Conservation (phyloP, 2,113 vertebrate species). For the Trematocara stigmaticum region DNA sequence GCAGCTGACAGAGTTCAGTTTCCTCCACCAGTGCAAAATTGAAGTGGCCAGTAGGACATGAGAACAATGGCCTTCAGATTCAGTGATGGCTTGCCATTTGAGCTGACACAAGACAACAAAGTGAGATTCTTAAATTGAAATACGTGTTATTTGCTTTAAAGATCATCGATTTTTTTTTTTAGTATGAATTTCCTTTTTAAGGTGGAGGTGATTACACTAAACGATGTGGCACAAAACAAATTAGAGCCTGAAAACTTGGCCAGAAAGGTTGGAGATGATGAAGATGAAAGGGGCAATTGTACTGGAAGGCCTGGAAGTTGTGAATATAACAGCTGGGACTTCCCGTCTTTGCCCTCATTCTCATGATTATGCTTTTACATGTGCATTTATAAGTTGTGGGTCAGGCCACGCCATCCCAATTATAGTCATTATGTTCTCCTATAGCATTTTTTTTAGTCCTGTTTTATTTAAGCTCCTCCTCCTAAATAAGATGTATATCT, state of each 20-base stretch:
- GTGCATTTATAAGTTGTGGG: neutral
- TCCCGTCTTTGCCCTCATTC: neutral
- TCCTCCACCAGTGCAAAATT: neutral
- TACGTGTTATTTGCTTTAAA: neutral
- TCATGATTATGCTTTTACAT: neutral
- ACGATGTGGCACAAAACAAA: neutral
- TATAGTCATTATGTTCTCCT: neutral
- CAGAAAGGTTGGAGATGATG: neutral
- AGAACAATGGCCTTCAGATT: neutral
- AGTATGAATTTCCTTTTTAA: neutral
- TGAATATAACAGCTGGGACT: neutral
- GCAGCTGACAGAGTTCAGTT: neutral
- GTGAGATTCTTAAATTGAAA: neutral
- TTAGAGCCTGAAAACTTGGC: neutral
- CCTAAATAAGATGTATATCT: neutral
- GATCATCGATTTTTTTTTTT: neutral
- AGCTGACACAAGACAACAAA: neutral
- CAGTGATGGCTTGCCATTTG: neutral
- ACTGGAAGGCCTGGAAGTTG: neutral
- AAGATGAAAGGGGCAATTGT: neutral
- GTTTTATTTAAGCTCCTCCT: neutral
- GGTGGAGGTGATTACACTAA: neutral
- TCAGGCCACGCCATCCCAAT: neutral
- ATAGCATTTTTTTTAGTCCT: neutral
- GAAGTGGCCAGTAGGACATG: neutral